Evolutionary conservation across 2,113 vertebrate genomes (phyloP).

Genomic region (Isichthys henryi): DNA sequence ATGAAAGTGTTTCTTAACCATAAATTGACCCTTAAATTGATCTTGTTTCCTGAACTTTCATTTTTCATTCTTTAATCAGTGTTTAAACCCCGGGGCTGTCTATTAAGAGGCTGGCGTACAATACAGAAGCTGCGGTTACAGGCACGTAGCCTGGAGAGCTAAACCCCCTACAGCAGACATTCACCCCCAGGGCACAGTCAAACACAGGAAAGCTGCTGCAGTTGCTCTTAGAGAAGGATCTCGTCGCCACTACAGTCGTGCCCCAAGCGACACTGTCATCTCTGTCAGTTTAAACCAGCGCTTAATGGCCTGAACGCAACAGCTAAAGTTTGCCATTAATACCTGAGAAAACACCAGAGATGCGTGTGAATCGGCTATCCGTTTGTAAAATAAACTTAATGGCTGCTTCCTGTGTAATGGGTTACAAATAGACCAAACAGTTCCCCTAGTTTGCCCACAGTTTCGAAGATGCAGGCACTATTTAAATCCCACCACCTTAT

Average conservation of each 20-base stretch:
- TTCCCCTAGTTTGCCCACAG: not conserved
- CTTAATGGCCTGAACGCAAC: not conserved
- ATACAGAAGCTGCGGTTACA: not conserved
- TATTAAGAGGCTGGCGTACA: not conserved
- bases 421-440: not conserved
- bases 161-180: not conserved
- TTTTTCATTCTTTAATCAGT: slow-evolving; percentile 9
- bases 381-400: slow-evolving; percentile 14
- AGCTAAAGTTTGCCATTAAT: not conserved
- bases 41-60: not conserved
- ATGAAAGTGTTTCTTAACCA: not conserved
- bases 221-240: not conserved
- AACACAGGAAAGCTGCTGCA: not conserved
- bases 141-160: not conserved
- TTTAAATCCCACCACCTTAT: not conserved
- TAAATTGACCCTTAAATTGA: not conserved
- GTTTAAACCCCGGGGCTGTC: not conserved
- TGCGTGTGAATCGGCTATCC: not conserved
- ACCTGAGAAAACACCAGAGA: not conserved
- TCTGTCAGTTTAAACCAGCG: not conserved
- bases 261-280: not conserved
- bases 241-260: not conserved
- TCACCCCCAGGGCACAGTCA: not conserved
- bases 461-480: not conserved
- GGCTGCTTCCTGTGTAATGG: not conserved